Evolutionary conservation across 2,797 vertebrate genomes (phyloP).

Genomic region (Takifugu rubripes): DNA sequence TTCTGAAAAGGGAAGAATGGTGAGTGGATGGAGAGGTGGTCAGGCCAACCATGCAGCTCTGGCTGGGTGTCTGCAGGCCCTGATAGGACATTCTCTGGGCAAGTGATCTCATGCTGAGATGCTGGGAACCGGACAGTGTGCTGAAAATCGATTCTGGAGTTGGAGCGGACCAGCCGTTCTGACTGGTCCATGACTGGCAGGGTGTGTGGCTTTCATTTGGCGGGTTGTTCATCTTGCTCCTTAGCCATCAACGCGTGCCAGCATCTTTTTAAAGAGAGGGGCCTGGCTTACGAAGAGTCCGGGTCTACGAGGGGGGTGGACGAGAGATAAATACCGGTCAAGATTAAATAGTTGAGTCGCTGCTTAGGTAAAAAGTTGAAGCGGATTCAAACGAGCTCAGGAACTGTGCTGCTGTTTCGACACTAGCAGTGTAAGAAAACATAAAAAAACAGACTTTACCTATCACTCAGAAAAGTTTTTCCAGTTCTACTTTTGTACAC

Average conservation of each 20-base stretch:
- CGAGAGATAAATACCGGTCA: too few relatives aligned
- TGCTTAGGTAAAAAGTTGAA: too few relatives aligned
- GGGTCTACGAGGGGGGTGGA: too few relatives aligned
- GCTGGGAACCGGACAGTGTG: slow-evolving; percentile 35
- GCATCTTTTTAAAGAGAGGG: not conserved
- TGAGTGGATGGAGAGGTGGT: slow-evolving; percentile 13
- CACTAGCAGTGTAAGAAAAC: too few relatives aligned
- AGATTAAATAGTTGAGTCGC: too few relatives aligned
- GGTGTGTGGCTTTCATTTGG: slow-evolving; percentile 42
- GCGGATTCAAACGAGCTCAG: too few relatives aligned
- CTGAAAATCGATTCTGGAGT: slow-evolving; percentile 26
- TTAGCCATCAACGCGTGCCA: slow-evolving; percentile 11
- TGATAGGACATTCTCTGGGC: slow-evolving; percentile 23
- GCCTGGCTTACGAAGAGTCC: too few relatives aligned
- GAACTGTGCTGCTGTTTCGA: too few relatives aligned
- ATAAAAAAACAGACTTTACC: too few relatives aligned
- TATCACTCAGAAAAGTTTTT: too few relatives aligned
- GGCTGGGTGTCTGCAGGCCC: slow-evolving; percentile 24
- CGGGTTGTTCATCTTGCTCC: slow-evolving; percentile 60
- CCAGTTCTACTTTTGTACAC: too few relatives aligned
- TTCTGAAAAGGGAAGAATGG: slow-evolving; percentile 25
- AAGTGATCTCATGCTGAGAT: slow-evolving; percentile 25
- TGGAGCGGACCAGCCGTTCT: slow-evolving; percentile 50
- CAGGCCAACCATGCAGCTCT: slow-evolving; percentile 28
- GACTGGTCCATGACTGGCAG: slow-evolving; percentile 46